Evolutionary conservation across 2,888 invertebrate species (phyloP).

Genomic region (Beris morrisii): DNA sequence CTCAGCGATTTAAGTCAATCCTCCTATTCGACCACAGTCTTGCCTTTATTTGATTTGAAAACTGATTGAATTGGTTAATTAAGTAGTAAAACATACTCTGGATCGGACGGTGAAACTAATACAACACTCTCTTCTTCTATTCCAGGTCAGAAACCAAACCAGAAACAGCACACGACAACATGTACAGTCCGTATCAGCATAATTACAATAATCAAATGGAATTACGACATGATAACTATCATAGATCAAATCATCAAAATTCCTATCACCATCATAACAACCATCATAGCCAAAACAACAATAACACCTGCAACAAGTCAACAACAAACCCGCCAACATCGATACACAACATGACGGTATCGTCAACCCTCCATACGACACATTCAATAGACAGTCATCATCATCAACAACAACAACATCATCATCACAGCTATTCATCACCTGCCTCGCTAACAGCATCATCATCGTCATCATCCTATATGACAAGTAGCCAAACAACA

Average conservation of each 20-base stretch:
- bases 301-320: slow-evolving; percentile 25
- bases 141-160: slow-evolving; percentile 46
- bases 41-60: too few relatives aligned
- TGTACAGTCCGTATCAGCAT: slow-evolving; percentile 49
- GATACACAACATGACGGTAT: too few relatives aligned
- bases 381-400: slow-evolving; percentile 1
- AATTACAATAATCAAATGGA: slow-evolving; percentile 35
- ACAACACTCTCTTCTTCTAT: slow-evolving; percentile 42
- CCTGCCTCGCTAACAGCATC: slow-evolving; percentile 21
- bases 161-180: slow-evolving; percentile 53
- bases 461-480: neutral
- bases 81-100: too few relatives aligned
- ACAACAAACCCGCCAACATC: slow-evolving; percentile 21
- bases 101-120: too few relatives aligned
- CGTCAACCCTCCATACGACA: too few relatives aligned
- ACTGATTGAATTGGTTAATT: too few relatives aligned
- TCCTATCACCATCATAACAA: slow-evolving; percentile 15
- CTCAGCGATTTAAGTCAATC: too few relatives aligned
- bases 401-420: slow-evolving; percentile 14
- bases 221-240: slow-evolving; percentile 35
- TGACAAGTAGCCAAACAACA: slow-evolving; percentile 8
- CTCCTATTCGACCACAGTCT: too few relatives aligned
- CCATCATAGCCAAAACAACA: slow-evolving; percentile 24
- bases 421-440: slow-evolving; percentile 12
- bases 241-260: slow-evolving; percentile 32